Conservation (phyloP, 2,113 vertebrate genomes). For the Podiceps cristatus region DNA sequence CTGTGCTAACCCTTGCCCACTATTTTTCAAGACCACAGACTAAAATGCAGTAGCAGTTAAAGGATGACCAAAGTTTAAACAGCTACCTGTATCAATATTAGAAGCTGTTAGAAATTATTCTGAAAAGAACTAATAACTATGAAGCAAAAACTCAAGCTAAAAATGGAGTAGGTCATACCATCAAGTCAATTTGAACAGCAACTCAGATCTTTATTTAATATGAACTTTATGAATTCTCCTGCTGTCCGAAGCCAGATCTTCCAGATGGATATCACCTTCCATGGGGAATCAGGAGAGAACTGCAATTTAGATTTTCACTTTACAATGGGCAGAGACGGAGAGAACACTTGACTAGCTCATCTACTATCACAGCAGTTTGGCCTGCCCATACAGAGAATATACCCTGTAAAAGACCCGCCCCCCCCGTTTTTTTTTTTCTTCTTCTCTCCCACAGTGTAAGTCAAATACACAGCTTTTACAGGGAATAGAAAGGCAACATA, state of each 20-base stretch:
- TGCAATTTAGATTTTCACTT: neutral
- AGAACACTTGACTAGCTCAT: neutral
- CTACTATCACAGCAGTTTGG: neutral
- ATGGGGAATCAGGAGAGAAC: neutral
- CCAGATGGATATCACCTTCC: neutral
- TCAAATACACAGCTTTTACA: constrained; percentile 6
- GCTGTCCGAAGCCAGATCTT: neutral
- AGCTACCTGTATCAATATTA: neutral
- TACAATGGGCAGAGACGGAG: neutral
- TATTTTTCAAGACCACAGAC: neutral
- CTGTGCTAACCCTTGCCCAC: neutral
- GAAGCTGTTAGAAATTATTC: neutral
- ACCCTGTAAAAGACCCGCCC: neutral
- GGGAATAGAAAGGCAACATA: neutral
- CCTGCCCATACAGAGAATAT: neutral
- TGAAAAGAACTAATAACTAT: neutral
- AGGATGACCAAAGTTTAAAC: neutral
- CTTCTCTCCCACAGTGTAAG: neutral
- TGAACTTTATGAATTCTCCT: neutral
- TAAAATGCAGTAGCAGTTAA: neutral
- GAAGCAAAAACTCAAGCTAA: neutral
- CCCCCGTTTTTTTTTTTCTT: neutral
- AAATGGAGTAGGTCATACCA: neutral
- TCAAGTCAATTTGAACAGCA: neutral
- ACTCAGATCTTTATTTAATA: neutral